Percentiles rank a stretch among this genome's conserved stretches.
These are phyloP conservation scores for Cephus runcator DNA, from an alignment of 2,888 invertebrate genomes.

Conservation along the genomic window DNA sequence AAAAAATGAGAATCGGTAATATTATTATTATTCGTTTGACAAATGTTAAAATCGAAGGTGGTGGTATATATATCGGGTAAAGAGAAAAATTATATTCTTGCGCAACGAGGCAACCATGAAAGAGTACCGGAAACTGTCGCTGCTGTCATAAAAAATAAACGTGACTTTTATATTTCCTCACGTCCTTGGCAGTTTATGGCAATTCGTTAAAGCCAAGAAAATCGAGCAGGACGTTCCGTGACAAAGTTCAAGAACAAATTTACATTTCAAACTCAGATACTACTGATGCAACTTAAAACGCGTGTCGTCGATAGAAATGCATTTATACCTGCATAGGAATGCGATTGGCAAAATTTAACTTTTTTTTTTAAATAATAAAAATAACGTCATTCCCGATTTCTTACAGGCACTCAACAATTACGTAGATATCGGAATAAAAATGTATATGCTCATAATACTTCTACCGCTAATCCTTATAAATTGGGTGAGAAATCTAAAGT, in stretches of 20 bases:
- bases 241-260: not conserved
- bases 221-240: not conserved
- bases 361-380: not conserved
- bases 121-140: not conserved
- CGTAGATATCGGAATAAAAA: constrained; percentile 66
- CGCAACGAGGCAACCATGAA: not conserved
- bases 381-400: not conserved
- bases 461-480: constrained; percentile 81
- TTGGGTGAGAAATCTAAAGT: constrained; percentile 85
- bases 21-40: not conserved
- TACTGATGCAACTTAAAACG: too few species aligned
- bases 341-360: not conserved
- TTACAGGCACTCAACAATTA: constrained; percentile 66
- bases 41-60: not conserved
- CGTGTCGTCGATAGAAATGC: not conserved
- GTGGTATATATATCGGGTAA: not conserved
- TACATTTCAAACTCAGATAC: too few species aligned
- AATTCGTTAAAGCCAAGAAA: not conserved
- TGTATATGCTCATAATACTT: constrained; percentile 73
- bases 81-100: not conserved
- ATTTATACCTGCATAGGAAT: not conserved
- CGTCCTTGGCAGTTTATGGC: not conserved
- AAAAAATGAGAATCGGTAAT: not conserved
- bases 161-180: not conserved
- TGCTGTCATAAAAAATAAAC: not conserved